Evolutionary conservation across 2,888 invertebrate genomes (phyloP).

Genomic region (Rhagonycha lutea): DNA sequence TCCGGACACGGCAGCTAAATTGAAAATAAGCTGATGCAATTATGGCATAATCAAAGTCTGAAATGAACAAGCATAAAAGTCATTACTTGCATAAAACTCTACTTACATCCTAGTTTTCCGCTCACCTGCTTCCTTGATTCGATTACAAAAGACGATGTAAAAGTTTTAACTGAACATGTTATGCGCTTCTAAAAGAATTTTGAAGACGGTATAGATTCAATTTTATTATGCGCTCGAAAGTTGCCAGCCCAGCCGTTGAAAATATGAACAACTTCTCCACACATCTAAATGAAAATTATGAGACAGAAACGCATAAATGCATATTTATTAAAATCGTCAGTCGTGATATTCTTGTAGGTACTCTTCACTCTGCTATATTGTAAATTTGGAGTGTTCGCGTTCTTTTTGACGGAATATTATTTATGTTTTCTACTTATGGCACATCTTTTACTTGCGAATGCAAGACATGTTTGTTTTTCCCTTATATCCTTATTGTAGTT

Average conservation of each 20-base stretch:
- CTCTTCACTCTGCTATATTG: conserved; percentile 15
- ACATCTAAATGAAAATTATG: conserved; percentile 34
- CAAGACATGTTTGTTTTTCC: conserved; percentile 13
- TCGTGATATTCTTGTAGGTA: conserved; percentile 6
- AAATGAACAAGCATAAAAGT: conserved; percentile 39
- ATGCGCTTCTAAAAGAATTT: conserved; percentile 8
- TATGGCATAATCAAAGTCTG: conserved; percentile 38
- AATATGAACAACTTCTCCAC: conserved; percentile 25
- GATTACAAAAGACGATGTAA: conserved; percentile 36
- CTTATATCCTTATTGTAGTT: neutral
- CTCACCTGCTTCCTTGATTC: conserved; percentile 39
- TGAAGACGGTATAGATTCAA: conserved; percentile 29
- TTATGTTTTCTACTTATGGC: conserved; percentile 17
- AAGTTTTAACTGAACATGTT: conserved; percentile 30
- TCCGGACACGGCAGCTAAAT: conserved; percentile 25
- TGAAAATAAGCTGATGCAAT: conserved; percentile 33
- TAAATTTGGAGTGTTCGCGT: conserved; percentile 19
- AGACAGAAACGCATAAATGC: conserved; percentile 35
- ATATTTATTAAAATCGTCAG: conserved; percentile 34
- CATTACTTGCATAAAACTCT: conserved; percentile 39
- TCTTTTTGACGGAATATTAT: conserved; percentile 15
- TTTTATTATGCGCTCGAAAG: conserved; percentile 30
- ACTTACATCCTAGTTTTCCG: conserved; percentile 39
- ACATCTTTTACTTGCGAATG: conserved; percentile 19
- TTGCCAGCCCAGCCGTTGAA: conserved; percentile 23